Evolutionary conservation across 1,140 invertebrate genomes (phyloP).

Genomic region (Drosophila ananassae): DNA sequence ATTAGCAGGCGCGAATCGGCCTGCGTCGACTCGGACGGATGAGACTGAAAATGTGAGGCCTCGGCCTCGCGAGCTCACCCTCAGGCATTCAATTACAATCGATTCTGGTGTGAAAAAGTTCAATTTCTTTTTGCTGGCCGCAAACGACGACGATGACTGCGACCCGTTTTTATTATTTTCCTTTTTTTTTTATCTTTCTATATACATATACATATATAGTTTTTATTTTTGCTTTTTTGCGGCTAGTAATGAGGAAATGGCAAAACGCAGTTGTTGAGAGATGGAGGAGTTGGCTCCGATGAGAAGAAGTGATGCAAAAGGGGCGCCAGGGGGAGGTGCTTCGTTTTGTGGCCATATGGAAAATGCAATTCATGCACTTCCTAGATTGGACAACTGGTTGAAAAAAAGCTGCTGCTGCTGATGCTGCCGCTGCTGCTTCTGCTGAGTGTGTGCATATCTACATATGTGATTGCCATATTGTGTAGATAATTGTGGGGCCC

Average conservation of each 20-base stretch:
- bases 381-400: slow-evolving; percentile 82
- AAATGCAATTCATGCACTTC: slow-evolving; percentile 83
- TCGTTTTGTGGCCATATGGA: slow-evolving; percentile 72
- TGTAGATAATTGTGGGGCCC: slow-evolving; percentile 78
- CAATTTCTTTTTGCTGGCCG: slow-evolving; percentile 78
- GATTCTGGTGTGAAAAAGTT: slow-evolving; percentile 83
- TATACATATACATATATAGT: background rate
- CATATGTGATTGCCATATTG: slow-evolving; percentile 82
- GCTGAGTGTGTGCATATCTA: slow-evolving; percentile 75
- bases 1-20: slow-evolving; percentile 37
- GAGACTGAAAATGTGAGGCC: slow-evolving; percentile 33
- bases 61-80: slow-evolving; percentile 52
- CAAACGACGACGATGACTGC: slow-evolving; percentile 58
- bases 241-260: slow-evolving; percentile 81
- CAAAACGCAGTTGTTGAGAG: slow-evolving; percentile 70
- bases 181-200: slow-evolving; percentile 18
- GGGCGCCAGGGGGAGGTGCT: slow-evolving; percentile 26
- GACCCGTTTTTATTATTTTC: slow-evolving; percentile 60
- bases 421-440: slow-evolving; percentile 33
- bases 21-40: slow-evolving; percentile 15
- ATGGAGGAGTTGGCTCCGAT: slow-evolving; percentile 17
- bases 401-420: slow-evolving; percentile 52
- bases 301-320: slow-evolving; percentile 1
- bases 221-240: slow-evolving; percentile 32
- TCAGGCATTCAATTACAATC: slow-evolving; percentile 82